A percentile compares a stretch with the other conserved stretches of the same genome.
Conservation (phyloP, 2,888 invertebrate genomes). For the Megaustenia siamemsis region DNA sequence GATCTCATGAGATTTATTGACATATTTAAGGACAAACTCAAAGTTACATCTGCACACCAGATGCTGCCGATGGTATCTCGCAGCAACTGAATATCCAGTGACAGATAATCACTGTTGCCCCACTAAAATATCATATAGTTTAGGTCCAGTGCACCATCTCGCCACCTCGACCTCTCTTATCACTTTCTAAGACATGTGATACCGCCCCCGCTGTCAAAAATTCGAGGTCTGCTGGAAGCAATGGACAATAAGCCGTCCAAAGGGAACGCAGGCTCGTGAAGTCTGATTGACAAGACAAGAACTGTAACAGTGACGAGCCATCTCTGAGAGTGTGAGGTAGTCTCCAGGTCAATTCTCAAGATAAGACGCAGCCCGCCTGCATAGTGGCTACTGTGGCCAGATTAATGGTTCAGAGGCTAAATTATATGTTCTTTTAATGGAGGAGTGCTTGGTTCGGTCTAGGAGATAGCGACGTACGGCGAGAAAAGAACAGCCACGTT, state of each 20-base stretch:
- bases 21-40: no score
- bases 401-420: slow-evolving; percentile 5
- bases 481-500: neutral
- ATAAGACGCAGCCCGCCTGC: neutral
- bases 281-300: slow-evolving; percentile 30
- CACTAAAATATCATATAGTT: no score
- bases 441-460: neutral
- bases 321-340: neutral
- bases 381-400: neutral
- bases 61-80: no score
- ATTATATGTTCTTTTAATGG: slow-evolving; percentile 9
- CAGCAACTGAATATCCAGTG: no score
- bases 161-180: neutral
- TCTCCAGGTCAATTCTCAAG: neutral
- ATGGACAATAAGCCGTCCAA: neutral
- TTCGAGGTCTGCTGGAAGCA: neutral
- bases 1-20: no score
- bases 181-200: neutral
- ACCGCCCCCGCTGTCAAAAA: neutral
- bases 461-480: neutral
- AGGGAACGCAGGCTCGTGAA: neutral
- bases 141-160: neutral
- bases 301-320: neutral
- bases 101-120: no score
- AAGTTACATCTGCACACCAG: no score